Evolutionary conservation across 2,797 vertebrate genomes (phyloP).

Genomic region (Artibeus lituratus): DNA sequence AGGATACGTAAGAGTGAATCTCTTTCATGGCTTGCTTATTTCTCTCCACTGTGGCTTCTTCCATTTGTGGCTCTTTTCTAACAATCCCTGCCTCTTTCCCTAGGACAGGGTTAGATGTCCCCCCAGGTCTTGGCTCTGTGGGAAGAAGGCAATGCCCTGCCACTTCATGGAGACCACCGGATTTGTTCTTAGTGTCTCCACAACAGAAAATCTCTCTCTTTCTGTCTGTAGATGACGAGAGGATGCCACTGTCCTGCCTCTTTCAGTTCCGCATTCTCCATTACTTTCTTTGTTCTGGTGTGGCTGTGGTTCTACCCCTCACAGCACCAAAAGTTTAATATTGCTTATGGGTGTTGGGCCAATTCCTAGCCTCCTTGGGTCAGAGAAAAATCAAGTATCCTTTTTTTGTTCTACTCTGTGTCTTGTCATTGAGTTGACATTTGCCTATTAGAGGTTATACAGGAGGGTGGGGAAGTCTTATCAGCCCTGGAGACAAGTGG

Average conservation of each 20-base stretch:
- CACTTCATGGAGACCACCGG: no score
- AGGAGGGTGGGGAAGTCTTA: neutral
- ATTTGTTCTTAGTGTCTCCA: neutral
- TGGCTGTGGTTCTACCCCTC: neutral
- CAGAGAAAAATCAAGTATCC: neutral
- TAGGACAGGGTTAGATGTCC: neutral
- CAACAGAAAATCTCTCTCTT: neutral
- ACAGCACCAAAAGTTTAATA: neutral
- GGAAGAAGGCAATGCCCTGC: neutral
- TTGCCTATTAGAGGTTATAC: neutral
- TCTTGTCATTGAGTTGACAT: neutral
- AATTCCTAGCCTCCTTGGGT: no score
- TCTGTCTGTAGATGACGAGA: neutral
- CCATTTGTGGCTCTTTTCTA: neutral
- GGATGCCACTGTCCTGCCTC: no score
- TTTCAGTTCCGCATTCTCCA: neutral
- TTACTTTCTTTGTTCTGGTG: neutral
- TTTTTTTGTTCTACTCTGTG: neutral
- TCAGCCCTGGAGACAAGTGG: neutral
- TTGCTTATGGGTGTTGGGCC: neutral
- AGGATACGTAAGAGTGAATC: no score
- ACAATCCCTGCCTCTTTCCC: neutral
- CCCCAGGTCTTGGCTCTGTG: neutral
- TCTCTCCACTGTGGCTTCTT: neutral
- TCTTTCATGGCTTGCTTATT: no score